Evolutionary conservation across 2,888 invertebrate species (phyloP).

Genomic region (Standfussiana lucernea): DNA sequence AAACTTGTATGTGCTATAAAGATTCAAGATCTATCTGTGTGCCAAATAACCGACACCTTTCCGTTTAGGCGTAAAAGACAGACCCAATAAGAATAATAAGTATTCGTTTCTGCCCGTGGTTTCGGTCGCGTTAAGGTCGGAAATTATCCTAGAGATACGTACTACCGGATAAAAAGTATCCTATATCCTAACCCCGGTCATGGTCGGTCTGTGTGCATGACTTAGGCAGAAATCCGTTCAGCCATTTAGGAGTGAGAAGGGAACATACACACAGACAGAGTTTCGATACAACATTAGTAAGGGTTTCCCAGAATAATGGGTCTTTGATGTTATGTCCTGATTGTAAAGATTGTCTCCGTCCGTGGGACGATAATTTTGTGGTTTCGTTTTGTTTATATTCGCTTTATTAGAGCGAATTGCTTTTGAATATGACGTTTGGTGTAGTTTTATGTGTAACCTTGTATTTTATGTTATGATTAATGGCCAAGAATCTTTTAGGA

Average conservation of each 20-base stretch:
- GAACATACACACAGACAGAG: background rate
- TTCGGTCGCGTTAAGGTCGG: no score
- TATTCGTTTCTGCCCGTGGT: no score
- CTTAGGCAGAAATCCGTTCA: background rate
- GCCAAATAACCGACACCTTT: no score
- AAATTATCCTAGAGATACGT: no score
- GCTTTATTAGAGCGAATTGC: background rate
- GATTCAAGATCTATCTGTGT: no score
- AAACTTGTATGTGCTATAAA: no score
- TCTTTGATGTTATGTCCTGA: slow-evolving; percentile 28
- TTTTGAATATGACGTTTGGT: background rate
- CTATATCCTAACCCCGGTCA: background rate
- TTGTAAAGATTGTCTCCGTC: slow-evolving; percentile 7
- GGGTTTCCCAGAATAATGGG: slow-evolving; percentile 13
- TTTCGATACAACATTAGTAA: background rate
- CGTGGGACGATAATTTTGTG: background rate
- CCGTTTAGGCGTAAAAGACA: no score
- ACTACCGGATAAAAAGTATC: background rate
- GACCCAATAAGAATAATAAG: no score
- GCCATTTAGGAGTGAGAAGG: background rate
- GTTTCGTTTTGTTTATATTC: slow-evolving; percentile 34
- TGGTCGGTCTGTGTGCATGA: background rate
- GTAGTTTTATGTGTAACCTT: background rate
- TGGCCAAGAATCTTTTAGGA: no score
- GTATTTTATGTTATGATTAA: no score